A percentile compares a stretch with the other conserved stretches of the same genome.
These are phyloP conservation scores for Vulpes vulpes DNA, from an alignment of 2,113 vertebrate species.

Conservation along the genomic window DNA sequence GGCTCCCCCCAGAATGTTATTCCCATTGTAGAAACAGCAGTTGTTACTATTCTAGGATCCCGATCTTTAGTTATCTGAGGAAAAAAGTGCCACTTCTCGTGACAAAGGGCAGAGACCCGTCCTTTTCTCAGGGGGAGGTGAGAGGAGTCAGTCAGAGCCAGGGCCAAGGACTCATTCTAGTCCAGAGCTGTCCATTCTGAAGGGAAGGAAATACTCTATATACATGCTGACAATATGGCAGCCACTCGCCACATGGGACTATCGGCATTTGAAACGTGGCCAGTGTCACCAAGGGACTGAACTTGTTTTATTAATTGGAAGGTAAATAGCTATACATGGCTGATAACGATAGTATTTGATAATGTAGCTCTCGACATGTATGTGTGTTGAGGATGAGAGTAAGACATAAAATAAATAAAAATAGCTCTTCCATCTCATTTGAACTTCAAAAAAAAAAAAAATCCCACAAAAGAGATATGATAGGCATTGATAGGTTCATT, in stretches of 20 bases:
- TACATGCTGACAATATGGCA: neutral
- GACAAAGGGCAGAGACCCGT: neutral
- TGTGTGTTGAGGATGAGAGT: neutral
- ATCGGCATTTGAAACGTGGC: neutral
- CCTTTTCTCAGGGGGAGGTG: neutral
- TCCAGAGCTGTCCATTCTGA: neutral
- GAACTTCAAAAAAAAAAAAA: neutral
- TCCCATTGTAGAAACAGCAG: neutral
- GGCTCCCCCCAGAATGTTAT: neutral
- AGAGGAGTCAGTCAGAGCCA: neutral
- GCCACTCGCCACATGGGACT: neutral
- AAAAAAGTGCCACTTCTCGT: neutral
- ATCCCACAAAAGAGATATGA: neutral
- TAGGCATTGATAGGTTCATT: neutral
- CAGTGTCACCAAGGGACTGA: neutral
- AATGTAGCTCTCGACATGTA: neutral
- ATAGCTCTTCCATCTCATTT: neutral
- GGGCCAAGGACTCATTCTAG: neutral
- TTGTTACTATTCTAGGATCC: neutral
- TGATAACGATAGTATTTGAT: neutral
- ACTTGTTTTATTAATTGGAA: constrained; percentile 2
- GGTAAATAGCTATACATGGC: neutral
- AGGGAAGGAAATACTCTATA: neutral
- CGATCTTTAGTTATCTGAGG: neutral
- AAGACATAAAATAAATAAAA: constrained; percentile 15